phyloP scores from a whole-genome alignment of 2,888 invertebrate species.

The Mythimna lalbum region DNA sequence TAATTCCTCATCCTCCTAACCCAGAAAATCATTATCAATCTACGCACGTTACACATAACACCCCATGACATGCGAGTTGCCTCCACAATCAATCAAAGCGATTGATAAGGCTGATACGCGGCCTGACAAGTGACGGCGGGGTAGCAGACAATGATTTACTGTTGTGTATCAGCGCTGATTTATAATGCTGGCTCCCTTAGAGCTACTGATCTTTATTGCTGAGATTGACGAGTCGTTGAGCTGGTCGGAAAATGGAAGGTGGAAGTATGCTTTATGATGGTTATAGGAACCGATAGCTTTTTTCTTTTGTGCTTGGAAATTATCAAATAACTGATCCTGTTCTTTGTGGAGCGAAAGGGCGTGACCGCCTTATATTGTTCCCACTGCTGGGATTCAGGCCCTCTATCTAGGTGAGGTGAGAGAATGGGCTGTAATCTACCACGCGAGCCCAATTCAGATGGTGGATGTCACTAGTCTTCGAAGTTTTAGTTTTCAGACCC shows the following conservation, averaged over 20 bases:
- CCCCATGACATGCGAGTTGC: conserved; percentile 35
- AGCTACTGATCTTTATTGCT: neutral
- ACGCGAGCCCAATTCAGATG: too few relatives aligned
- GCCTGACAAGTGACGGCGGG: conserved; percentile 24
- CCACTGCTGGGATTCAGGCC: too few relatives aligned
- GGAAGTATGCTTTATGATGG: too few relatives aligned
- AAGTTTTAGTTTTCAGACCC: too few relatives aligned
- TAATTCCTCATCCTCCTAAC: neutral
- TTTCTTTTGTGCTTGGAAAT: too few relatives aligned
- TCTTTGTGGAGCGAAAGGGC: too few relatives aligned
- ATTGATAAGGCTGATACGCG: conserved; percentile 28
- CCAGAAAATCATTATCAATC: conserved; percentile 12
- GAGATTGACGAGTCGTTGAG: neutral
- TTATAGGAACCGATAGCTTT: too few relatives aligned
- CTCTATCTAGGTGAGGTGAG: too few relatives aligned
- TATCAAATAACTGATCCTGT: too few relatives aligned
- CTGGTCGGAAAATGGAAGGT: neutral
- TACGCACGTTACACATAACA: conserved; percentile 26
- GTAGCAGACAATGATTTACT: conserved; percentile 48
- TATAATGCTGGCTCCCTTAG: conserved; percentile 12
- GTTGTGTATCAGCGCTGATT: conserved; percentile 32
- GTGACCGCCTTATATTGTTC: too few relatives aligned
- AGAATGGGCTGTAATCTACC: too few relatives aligned
- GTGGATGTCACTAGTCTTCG: too few relatives aligned
- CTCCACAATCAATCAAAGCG: conserved; percentile 45